Base-by-base conservation (phyloP, 2,888 invertebrate genomes). In the Mesochorus sp. region DNA sequence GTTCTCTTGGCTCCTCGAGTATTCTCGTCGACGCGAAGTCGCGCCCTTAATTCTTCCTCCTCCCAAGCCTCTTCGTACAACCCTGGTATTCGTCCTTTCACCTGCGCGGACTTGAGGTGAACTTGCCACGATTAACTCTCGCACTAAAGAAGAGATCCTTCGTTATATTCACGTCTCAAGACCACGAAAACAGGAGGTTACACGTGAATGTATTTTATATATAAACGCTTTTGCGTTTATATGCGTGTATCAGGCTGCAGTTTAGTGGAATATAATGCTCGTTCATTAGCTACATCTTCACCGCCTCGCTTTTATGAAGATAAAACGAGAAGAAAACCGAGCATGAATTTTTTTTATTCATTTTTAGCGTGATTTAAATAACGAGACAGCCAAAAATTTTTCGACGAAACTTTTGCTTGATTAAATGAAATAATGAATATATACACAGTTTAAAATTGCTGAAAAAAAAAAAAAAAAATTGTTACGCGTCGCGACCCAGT, bases 21-120 rank as follows among this genome's bases (percentile, higher is more conserved):
- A 68, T 73, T 49, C 55, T 62, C 55, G 73, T 73, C 73, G 62
- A n/a, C 67, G 73, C 61, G 73, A 73, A 62, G 62, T 49, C 57
- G 67, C 62, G 57, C 73, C 24, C 59, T 55, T 49, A 62, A 73
- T 28, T 71, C 71, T 71, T 39, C 12, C 51, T 47, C 34, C 44
- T 24, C 37, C 17, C 14, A 49, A 26, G 42, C 34, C 12, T 64
- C 61, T 71, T 59, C 49, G 55, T 71, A 61, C 26, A 4, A 37
- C n/a, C 21, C 53, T 51, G 28, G 24, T 24, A 10, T 37, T 26
- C 59, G 49, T 76, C 55, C 34, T 68, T 61, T 37, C 31, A n/a
- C 26, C 31, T 37, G n/a, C n/a, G n/a, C n/a, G 44, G 47, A 64
- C 57, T 57, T 21, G 62, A 49, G 19, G 39, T 55, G 21, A 75